phyloP scores from a whole-genome alignment of 2,797 vertebrate genomes.

The Morelia viridis region DNA sequence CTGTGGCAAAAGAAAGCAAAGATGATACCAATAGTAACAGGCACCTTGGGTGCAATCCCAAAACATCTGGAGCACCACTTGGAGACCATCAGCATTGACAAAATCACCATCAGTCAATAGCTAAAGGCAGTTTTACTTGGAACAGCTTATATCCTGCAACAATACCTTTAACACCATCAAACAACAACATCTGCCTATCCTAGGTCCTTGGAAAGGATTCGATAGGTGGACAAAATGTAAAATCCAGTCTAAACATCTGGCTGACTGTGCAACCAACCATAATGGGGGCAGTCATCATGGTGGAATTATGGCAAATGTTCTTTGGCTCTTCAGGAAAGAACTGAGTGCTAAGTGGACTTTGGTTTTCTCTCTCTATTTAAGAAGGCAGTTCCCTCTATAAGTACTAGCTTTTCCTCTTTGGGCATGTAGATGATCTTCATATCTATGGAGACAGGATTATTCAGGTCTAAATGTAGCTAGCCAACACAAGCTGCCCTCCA shows the following conservation, averaged over 20 bases:
- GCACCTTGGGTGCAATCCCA: background rate
- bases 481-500: background rate
- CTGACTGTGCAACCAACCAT: too few relatives aligned
- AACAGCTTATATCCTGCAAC: background rate
- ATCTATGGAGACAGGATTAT: background rate
- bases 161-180: background rate
- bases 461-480: background rate
- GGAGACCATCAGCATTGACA: too few relatives aligned
- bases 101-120: background rate
- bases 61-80: background rate
- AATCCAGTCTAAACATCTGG: too few relatives aligned
- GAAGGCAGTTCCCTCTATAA: background rate
- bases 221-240: too few relatives aligned
- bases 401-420: background rate
- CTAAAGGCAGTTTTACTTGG: background rate
- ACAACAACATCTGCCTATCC: background rate
- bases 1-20: background rate
- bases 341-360: background rate
- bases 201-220: background rate
- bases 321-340: constrained; percentile 35
- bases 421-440: background rate
- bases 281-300: constrained; percentile 40
- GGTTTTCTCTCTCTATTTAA: background rate
- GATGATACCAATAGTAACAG: background rate
- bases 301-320: constrained; percentile 30